These are phyloP conservation scores for Nemurella pictetii DNA, from an alignment of 2,888 invertebrate genomes.

Conservation along the genomic window DNA sequence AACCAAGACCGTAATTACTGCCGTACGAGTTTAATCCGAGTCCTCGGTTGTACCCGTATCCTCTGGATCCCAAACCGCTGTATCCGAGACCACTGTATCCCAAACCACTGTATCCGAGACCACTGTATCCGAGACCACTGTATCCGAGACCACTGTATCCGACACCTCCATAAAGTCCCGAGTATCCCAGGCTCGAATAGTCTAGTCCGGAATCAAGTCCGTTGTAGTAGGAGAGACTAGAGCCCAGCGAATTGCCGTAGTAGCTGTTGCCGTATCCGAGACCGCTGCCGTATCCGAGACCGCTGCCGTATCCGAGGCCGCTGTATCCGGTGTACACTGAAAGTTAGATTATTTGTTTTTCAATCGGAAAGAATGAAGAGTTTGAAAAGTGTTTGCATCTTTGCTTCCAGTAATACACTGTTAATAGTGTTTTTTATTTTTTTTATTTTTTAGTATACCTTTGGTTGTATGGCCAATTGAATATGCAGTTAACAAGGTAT, in stretches of 20 bases:
- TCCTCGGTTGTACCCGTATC: background rate
- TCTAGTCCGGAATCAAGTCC: background rate
- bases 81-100: conserved; percentile 11
- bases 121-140: conserved; percentile 3
- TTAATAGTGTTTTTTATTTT: too few species aligned
- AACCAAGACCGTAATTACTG: background rate
- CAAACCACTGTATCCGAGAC: conserved; percentile 1
- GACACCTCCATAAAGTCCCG: background rate
- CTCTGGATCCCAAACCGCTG: conserved; percentile 11
- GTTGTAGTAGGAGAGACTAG: background rate
- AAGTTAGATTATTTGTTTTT: background rate
- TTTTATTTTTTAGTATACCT: too few species aligned
- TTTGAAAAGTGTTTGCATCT: too few species aligned
- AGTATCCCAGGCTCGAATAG: background rate
- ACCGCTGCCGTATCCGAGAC: conserved; percentile 61
- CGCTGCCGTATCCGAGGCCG: conserved; percentile 64
- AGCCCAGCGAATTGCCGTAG: conserved; percentile 48
- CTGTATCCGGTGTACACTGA: conserved; percentile 56
- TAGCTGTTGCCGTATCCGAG: conserved; percentile 60
- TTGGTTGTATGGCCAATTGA: too few species aligned
- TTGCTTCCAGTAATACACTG: too few species aligned
- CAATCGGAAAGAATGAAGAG: too few species aligned
- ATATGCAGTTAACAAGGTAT: too few species aligned
- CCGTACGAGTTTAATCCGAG: background rate
- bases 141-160: background rate